phyloP scores from a whole-genome alignment of 2,113 vertebrate genomes.

The Paratilapia polleni region DNA sequence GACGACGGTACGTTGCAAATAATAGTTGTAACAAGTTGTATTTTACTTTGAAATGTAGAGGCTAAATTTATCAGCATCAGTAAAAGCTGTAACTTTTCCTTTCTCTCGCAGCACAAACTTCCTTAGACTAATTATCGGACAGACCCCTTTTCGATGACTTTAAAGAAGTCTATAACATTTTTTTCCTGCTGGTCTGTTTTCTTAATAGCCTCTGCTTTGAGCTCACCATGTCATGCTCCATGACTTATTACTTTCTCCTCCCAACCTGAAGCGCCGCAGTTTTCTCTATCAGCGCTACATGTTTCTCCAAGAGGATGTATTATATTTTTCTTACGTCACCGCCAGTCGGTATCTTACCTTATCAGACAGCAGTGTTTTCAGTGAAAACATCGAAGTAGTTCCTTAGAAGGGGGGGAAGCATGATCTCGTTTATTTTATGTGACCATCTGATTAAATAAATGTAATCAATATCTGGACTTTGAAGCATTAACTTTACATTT shows the following conservation, averaged over 20 bases:
- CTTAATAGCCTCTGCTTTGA: neutral
- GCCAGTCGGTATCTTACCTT: conserved; percentile 3
- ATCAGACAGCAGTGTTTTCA: conserved; percentile 46
- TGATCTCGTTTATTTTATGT: conserved; percentile 57
- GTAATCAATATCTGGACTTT: conserved; percentile 48
- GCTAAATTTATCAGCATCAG: neutral
- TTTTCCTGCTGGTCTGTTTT: neutral
- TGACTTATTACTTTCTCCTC: conserved; percentile 25
- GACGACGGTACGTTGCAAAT: neutral
- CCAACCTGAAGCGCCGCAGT: neutral
- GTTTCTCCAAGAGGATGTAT: conserved; percentile 58
- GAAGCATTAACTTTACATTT: conserved; percentile 44
- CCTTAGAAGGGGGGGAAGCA: neutral
- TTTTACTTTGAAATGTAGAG: neutral
- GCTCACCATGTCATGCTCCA: conserved; percentile 14
- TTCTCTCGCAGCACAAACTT: neutral
- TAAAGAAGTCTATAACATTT: neutral
- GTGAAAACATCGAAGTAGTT: conserved; percentile 40
- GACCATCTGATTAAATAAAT: conserved; percentile 41
- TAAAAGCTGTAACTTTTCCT: neutral
- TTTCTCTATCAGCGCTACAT: conserved; percentile 29
- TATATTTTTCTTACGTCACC: conserved; percentile 48
- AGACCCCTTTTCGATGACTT: neutral
- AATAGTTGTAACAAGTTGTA: neutral
- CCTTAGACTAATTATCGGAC: neutral